phyloP scores from a whole-genome alignment of 2,113 vertebrate genomes.

The Polypterus bichir region DNA sequence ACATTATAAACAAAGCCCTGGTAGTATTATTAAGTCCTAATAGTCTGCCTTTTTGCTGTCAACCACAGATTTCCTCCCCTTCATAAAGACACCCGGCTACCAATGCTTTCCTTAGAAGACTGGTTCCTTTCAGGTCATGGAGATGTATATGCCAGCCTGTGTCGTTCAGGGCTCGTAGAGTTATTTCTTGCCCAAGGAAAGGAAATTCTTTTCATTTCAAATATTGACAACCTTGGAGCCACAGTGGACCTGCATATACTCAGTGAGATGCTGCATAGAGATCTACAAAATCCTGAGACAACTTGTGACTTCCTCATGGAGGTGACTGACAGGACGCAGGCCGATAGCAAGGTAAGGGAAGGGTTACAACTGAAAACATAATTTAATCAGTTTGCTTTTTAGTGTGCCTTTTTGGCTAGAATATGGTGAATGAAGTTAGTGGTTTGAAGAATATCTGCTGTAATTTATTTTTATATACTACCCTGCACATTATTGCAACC shows the following conservation, averaged over 20 bases:
- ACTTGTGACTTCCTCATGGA: slow-evolving; percentile 12
- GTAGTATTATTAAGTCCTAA: neutral
- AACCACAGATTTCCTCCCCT: slow-evolving; percentile 2
- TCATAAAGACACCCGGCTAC: slow-evolving; percentile 8
- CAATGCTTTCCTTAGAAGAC: neutral
- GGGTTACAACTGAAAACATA: too few relatives aligned
- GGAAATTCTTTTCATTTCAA: slow-evolving; percentile 10
- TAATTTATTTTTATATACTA: too few relatives aligned
- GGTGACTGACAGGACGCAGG: slow-evolving; percentile 12
- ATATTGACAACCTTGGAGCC: slow-evolving; percentile 14
- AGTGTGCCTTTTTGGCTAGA: too few relatives aligned
- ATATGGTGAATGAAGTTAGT: too few relatives aligned
- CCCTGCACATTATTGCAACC: too few relatives aligned
- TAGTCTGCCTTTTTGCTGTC: neutral
- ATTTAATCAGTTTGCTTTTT: too few relatives aligned
- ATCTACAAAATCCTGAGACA: neutral
- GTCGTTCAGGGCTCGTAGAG: slow-evolving; percentile 3
- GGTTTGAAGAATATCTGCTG: too few relatives aligned
- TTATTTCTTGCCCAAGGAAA: neutral
- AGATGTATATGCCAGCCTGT: slow-evolving; percentile 5
- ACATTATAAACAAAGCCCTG: neutral
- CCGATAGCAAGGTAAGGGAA: slow-evolving; percentile 6
- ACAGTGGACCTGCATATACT: slow-evolving; percentile 9
- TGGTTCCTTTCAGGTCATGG: slow-evolving; percentile 10
- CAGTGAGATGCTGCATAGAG: neutral